Base-by-base conservation (phyloP, 1,140 invertebrate genomes). In the Atta cephalotes region DNA sequence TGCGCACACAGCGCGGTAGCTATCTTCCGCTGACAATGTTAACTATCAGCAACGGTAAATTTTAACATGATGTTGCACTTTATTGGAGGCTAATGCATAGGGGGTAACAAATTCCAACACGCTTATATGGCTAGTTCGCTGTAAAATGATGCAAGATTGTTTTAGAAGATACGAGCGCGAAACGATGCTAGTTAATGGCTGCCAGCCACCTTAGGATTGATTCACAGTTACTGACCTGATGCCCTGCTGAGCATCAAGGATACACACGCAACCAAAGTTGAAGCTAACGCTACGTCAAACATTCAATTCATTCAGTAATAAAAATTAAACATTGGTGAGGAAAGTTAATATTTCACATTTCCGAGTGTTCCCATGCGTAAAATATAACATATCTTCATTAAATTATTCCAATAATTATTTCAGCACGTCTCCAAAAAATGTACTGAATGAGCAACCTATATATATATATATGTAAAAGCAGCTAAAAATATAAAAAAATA, bases 181-280 rank as follows among this genome's bases (percentile, higher is more conserved):
- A 88, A 81, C 90, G 79, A 91, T 91, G 87, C 81, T 90, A 93
- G 90, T 93, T 93, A 92, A 92, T 88, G 89, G 89, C 90, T 92
- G 88, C 74, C 85, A 91, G 88, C 85, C 58, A 89, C 74, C 87
- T 90, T 87, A 74, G 84, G 88, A 92, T 93, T 93, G 91, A 93
- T 93, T 93, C 91, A 91, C 87, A 92, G 92, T 91, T 88, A 90
- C 89, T 63, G 87, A 89, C 87, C 85, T 77, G 88, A 81, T 87
- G 79, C 79, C 89, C 87, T 84, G 82, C 86, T 89, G 74, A 66
- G 87, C 90, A 86, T 87, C 90, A 88, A 90, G 89, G 87, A 82
- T 88, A 82, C 86, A 88, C 85, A 88, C 85, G 87, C 87, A 82
- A 92, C 53, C 58, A 28, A 39, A 39, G 65, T 28, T 58, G 28